Evolutionary conservation across 2,113 vertebrate genomes (phyloP), one percentile per base, ranked within the genome.

Genomic region (Syrrhaptes paradoxus): DNA sequence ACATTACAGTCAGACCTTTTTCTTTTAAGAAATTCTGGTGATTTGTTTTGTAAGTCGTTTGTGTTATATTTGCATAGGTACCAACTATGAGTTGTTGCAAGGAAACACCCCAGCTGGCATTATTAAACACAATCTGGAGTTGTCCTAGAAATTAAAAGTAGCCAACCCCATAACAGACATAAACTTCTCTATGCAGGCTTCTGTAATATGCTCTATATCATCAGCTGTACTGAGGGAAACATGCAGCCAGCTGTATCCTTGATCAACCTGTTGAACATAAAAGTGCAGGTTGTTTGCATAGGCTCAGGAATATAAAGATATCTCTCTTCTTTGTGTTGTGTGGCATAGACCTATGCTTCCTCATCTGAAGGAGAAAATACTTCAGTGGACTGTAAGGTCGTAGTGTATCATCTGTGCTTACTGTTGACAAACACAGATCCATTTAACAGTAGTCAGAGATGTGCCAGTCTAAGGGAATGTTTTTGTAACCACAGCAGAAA

Each of bases 151-250:
- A 36, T 67, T 71, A 76, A 45, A 58, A 38, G 25, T 28, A 82
- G 21, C 6, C 34, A 46, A 18, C 13, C 10, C 5, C 4, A 3
- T 63, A 73, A 78, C 0, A 2, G 32, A 41, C 11, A 28, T 38
- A 62, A 74, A 36, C 15, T 38, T 13, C 54, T 73, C 36, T 68
- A 22, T 20, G 11, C 5, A 61, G 15, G 4, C 38, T 75, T 65
- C 48, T 46, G 17, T 34, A 28, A 32, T 38, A 26, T 11, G 15
- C 9, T 66, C 5, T 31, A 14, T 36, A 38, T 32, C 20, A 58
- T 41, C 15, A 87, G 3, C 22, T 48, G 3, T 32, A 28, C 20
- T 25, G 32, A 72, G 13, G 13, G 57, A 63, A 46, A 15, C 51
- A 34, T 1, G 3, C 6, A 85, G 29, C 5, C 43, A 57, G 9